Evolutionary conservation across 92 coral and sea anemone species (phyloP), one percentile per base, ranked within the genome.

Genomic region (Nematostella vectensis): DNA sequence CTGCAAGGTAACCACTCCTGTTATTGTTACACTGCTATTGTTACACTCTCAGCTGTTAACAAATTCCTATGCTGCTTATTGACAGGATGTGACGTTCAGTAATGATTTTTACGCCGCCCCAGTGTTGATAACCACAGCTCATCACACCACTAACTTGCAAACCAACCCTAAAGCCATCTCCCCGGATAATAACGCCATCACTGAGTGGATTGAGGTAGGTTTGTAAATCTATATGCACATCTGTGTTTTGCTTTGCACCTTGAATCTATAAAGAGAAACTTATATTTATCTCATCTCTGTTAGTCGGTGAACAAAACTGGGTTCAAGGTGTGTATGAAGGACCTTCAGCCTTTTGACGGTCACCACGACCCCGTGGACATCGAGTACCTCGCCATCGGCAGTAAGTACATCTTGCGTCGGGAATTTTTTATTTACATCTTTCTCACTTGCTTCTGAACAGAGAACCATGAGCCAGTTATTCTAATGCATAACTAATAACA

Each of bases 1-100:
- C 65, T 76, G 89, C 62, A 25, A 82, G 80, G 89, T 82, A 53
- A 33, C n/a, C n/a, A n/a, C n/a, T n/a, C n/a, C n/a, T n/a, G n/a
- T n/a, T n/a, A n/a, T n/a, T n/a, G n/a, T n/a, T n/a, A n/a, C n/a
- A n/a, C n/a, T n/a, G n/a, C n/a, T n/a, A n/a, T n/a, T n/a, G n/a
- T n/a, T n/a, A n/a, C n/a, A n/a, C n/a, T n/a, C n/a, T n/a, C n/a
- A n/a, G n/a, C n/a, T n/a, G n/a, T n/a, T n/a, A n/a, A n/a, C n/a
- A n/a, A n/a, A n/a, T n/a, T n/a, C n/a, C n/a, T n/a, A n/a, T n/a
- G n/a, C n/a, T n/a, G n/a, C n/a, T n/a, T n/a, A n/a, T n/a, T n/a
- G n/a, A n/a, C n/a, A n/a, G n/a, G 70, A 55, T 51, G 59, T 82
- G 12, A 16, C 31, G 11, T 82, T 77, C 37, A 26, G 64, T 17